These are phyloP conservation scores for Cyanoramphus novaezelandiae DNA, from an alignment of 2,113 vertebrate species.

Conservation along the genomic window DNA sequence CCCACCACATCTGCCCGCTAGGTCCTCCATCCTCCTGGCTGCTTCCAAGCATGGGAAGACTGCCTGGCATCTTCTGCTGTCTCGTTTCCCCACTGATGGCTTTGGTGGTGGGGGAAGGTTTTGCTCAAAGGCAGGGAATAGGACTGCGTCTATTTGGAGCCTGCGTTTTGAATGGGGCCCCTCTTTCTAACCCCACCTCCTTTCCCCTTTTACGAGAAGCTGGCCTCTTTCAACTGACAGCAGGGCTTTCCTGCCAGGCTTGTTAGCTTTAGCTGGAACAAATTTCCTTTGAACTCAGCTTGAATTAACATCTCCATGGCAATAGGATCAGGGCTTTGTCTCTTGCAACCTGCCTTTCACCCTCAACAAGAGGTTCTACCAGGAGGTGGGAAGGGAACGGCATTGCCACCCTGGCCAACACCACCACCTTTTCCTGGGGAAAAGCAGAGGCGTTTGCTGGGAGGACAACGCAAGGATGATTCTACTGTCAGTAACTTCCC, in stretches of 20 bases:
- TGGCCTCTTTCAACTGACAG: conserved; percentile 52
- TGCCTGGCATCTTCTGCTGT: not conserved
- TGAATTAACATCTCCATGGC: conserved; percentile 80
- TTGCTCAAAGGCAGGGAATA: not conserved
- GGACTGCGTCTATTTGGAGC: not conserved
- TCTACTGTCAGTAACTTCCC: not conserved
- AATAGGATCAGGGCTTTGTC: conserved; percentile 71
- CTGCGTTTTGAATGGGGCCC: not conserved
- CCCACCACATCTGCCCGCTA: not conserved
- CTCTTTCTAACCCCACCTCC: conserved; percentile 23
- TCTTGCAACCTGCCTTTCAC: conserved; percentile 71
- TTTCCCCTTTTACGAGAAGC: conserved; percentile 22
- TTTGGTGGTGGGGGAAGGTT: not conserved
- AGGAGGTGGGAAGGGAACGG: not conserved
- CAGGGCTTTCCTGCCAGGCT: conserved; percentile 59
- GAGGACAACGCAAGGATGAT: not conserved
- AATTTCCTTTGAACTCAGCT: conserved; percentile 79
- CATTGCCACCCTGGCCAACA: not conserved
- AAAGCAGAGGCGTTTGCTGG: not conserved
- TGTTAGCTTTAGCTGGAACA: conserved; percentile 72
- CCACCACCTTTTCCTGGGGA: not conserved
- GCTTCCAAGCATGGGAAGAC: not conserved
- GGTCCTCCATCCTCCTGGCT: not conserved
- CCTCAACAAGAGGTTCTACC: conserved; percentile 2
- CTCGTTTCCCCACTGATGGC: not conserved